These are phyloP conservation scores for Nyctibius bracteatus DNA, from an alignment of 2,113 vertebrate species.

Conservation along the genomic window DNA sequence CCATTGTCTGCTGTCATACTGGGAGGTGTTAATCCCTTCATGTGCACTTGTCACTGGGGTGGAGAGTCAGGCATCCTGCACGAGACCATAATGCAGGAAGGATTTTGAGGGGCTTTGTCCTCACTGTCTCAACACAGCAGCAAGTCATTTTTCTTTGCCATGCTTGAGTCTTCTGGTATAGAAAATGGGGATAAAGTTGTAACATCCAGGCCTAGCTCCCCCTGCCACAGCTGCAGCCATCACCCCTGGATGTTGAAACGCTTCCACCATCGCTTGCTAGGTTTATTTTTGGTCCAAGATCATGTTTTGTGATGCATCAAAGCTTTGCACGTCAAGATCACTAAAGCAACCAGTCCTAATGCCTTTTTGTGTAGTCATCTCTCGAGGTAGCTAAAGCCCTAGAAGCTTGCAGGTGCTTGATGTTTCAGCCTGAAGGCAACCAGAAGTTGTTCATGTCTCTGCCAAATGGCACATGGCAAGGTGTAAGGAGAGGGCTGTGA, in stretches of 20 bases:
- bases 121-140: background rate
- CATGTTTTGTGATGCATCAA: background rate
- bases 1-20: background rate
- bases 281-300: background rate
- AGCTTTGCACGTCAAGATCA: background rate
- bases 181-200: background rate
- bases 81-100: rapidly evolving
- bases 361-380: background rate
- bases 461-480: background rate
- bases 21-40: background rate
- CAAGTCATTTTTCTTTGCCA: background rate
- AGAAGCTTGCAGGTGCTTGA: background rate
- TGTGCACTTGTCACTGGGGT: rapidly evolving
- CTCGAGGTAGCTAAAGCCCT: background rate
- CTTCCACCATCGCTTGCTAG: background rate
- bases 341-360: background rate
- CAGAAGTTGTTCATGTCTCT: background rate
- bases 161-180: background rate
- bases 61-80: background rate
- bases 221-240: background rate
- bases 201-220: background rate
- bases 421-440: background rate
- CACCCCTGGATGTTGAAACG: background rate
- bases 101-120: background rate
- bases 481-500: background rate